Evolutionary conservation across 2,888 invertebrate species (phyloP).

Genomic region (Ferdinandea cuprea): DNA sequence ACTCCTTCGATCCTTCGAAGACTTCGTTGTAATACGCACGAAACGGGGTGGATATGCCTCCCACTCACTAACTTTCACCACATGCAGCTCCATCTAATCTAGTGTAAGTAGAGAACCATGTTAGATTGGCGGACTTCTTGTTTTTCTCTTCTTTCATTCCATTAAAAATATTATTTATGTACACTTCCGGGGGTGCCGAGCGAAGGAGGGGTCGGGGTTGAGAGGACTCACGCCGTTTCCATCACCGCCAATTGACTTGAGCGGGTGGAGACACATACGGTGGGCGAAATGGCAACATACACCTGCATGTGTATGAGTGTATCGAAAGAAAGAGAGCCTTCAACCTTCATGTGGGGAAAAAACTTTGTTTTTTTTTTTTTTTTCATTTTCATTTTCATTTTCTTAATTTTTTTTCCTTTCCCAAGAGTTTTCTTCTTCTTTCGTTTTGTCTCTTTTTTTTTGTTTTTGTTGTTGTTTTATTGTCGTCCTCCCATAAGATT

Average conservation of each 20-base stretch:
- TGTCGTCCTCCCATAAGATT: constrained; percentile 2
- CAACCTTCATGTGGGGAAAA: constrained; percentile 55
- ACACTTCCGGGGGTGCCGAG: constrained; percentile 57
- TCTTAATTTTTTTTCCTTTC: constrained; percentile 13
- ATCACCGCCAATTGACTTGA: constrained; percentile 72
- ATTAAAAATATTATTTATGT: constrained; percentile 74
- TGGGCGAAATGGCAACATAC: background rate
- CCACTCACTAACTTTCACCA: constrained; percentile 38
- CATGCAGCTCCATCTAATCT: constrained; percentile 73
- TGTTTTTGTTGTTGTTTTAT: too few relatives aligned
- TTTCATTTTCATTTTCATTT: constrained; percentile 35
- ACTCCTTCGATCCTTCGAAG: constrained; percentile 32
- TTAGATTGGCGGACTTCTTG: constrained; percentile 66
- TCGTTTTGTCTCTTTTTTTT: constrained; percentile 17
- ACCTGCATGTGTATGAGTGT: constrained; percentile 33
- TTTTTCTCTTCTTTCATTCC: constrained; percentile 57
- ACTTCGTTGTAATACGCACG: constrained; percentile 61
- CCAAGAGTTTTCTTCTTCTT: constrained; percentile 47
- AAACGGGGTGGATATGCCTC: background rate
- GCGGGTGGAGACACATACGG: constrained; percentile 38
- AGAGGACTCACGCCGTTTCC: constrained; percentile 58
- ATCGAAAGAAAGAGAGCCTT: background rate
- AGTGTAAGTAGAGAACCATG: constrained; percentile 74
- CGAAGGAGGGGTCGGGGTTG: constrained; percentile 5
- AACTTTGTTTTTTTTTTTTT: constrained; percentile 70